A percentile compares a stretch with the other conserved stretches of the same genome.
phyloP scores from a whole-genome alignment of 2,113 vertebrate species.

The Nycticryphes semicollaris region DNA sequence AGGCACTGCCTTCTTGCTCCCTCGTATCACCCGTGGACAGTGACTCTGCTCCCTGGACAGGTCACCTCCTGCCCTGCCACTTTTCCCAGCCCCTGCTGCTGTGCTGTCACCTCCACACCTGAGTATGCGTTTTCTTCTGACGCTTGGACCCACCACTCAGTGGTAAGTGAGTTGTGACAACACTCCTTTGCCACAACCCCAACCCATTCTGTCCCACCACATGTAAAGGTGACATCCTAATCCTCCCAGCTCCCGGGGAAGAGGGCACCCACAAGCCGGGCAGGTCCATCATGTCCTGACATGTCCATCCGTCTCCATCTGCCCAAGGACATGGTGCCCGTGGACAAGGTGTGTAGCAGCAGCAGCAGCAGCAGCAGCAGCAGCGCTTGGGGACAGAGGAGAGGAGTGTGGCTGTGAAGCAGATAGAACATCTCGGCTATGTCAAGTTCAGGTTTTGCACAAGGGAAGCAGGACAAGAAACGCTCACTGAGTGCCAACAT shows the following conservation, averaged over 20 bases:
- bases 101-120: background rate
- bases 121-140: background rate
- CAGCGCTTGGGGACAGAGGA: background rate
- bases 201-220: rapidly evolving
- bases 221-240: background rate
- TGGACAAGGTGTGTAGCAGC: background rate
- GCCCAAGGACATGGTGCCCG: background rate
- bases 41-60: background rate
- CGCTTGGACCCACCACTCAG: rapidly evolving
- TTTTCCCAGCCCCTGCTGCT: background rate
- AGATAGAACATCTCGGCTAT: background rate
- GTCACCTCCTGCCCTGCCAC: background rate
- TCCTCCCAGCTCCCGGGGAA: background rate
- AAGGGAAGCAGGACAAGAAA: background rate
- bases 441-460: background rate
- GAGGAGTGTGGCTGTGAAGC: background rate
- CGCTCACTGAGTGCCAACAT: rapidly evolving
- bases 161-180: background rate
- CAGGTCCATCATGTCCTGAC: background rate
- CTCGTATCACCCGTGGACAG: rapidly evolving
- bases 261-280: rapidly evolving
- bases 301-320: background rate
- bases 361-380: background rate
- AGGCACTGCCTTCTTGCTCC: no score
- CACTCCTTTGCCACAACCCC: rapidly evolving